A percentile compares a stretch with the other conserved stretches of the same genome.
Evolutionary conservation across 2,113 vertebrate species (phyloP).

Genomic region (Ptilonorhynchus violaceus): DNA sequence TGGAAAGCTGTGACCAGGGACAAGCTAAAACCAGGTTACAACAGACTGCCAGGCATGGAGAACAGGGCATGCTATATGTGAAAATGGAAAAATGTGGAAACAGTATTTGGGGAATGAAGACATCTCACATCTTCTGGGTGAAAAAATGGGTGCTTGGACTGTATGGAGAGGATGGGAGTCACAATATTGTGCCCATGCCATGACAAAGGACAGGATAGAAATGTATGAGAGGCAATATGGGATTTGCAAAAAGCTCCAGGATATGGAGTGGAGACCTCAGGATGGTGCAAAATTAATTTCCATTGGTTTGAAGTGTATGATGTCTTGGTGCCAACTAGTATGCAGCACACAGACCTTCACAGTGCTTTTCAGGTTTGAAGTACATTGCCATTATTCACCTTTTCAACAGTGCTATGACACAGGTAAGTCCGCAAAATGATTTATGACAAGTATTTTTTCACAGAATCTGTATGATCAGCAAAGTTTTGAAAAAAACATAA

Average conservation of each 20-base stretch:
- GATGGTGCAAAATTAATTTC: background rate
- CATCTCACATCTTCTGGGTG: background rate
- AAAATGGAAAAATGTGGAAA: background rate
- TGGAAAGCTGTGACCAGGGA: background rate
- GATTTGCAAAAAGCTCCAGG: background rate
- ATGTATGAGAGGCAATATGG: background rate
- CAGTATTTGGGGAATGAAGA: background rate
- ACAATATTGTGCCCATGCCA: background rate
- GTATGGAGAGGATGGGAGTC: background rate
- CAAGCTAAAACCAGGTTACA: background rate
- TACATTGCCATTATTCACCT: background rate
- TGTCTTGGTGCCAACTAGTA: background rate
- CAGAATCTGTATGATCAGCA: background rate
- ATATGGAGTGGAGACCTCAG: background rate
- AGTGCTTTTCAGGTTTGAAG: background rate
- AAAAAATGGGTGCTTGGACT: background rate
- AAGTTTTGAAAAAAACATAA: background rate
- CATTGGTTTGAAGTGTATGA: background rate
- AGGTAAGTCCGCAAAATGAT: background rate
- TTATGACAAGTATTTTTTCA: background rate
- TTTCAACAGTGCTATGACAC: background rate
- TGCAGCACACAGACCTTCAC: background rate
- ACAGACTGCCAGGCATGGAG: background rate
- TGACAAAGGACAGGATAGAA: background rate
- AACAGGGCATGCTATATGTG: accelerated